phyloP scores from a whole-genome alignment of 2,113 vertebrate genomes.

The Rhodinocichla rosea region DNA sequence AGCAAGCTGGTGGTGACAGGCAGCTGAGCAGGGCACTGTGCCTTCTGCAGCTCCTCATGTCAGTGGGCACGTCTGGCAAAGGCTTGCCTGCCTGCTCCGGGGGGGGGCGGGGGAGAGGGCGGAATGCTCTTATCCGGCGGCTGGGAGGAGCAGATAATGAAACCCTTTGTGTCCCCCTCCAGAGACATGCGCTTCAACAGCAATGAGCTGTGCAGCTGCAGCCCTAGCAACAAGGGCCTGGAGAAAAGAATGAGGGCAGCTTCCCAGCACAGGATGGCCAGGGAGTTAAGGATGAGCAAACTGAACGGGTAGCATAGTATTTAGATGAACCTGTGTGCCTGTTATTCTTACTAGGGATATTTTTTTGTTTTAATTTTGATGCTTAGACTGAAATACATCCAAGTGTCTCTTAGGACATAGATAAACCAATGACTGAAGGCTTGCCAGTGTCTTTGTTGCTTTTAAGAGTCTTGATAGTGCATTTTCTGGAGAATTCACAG shows the following conservation, averaged over 20 bases:
- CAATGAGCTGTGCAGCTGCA: slow-evolving; percentile 73
- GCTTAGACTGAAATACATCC: background rate
- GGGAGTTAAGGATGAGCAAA: slow-evolving; percentile 37
- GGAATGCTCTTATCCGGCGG: background rate
- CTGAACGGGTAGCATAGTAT: background rate
- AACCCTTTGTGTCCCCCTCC: slow-evolving; percentile 65
- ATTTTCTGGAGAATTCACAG: background rate
- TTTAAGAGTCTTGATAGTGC: background rate
- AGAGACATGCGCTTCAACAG: slow-evolving; percentile 50
- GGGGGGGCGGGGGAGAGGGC: background rate
- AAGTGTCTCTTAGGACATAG: background rate
- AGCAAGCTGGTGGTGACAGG: background rate
- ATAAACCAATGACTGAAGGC: background rate
- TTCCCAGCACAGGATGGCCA: slow-evolving; percentile 27
- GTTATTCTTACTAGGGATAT: background rate
- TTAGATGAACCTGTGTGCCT: background rate
- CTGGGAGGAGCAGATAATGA: slow-evolving; percentile 67
- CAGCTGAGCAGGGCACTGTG: background rate
- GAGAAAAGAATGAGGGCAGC: slow-evolving; percentile 72
- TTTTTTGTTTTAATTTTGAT: background rate
- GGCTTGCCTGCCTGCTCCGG: background rate
- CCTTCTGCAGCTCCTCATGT: background rate
- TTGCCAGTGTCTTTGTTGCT: background rate
- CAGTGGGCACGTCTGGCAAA: background rate
- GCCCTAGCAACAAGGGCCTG: slow-evolving; percentile 66